Percentiles rank a stretch among this genome's conserved stretches.
Conservation (phyloP, 2,113 vertebrate species). For the Myiozetetes cayanensis region DNA sequence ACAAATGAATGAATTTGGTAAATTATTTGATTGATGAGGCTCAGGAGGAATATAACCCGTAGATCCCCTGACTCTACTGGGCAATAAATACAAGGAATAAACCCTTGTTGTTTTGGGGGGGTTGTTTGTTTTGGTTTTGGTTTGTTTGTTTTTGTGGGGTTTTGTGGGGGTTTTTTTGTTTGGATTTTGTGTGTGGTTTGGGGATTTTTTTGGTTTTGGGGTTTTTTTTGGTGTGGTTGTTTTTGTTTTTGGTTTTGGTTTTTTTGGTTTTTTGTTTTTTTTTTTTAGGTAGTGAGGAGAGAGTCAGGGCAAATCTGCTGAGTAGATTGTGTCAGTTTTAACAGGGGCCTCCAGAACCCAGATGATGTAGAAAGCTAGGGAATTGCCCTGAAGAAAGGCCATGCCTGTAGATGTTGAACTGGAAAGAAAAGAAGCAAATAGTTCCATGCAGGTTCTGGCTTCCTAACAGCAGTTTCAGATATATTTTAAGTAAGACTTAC, state of each 20-base stretch:
- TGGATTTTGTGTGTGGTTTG: background rate
- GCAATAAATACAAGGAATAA: background rate
- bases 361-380: background rate
- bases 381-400: background rate
- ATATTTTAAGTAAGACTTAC: background rate
- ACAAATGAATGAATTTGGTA: background rate
- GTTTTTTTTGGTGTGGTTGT: no score
- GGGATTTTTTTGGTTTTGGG: no score
- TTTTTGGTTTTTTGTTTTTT: background rate
- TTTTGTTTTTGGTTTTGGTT: no score
- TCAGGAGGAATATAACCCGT: background rate
- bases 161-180: background rate
- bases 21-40: background rate
- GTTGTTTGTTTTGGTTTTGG: background rate
- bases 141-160: background rate
- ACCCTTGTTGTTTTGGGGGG: background rate
- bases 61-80: background rate
- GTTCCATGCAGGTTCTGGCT: background rate
- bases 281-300: background rate
- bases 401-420: background rate
- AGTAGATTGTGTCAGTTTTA: background rate
- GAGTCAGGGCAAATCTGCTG: background rate
- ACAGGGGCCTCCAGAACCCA: background rate
- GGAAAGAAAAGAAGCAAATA: background rate
- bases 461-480: background rate